phyloP scores from a whole-genome alignment of 1,140 invertebrate genomes.

The Platyscapa corneri region DNA sequence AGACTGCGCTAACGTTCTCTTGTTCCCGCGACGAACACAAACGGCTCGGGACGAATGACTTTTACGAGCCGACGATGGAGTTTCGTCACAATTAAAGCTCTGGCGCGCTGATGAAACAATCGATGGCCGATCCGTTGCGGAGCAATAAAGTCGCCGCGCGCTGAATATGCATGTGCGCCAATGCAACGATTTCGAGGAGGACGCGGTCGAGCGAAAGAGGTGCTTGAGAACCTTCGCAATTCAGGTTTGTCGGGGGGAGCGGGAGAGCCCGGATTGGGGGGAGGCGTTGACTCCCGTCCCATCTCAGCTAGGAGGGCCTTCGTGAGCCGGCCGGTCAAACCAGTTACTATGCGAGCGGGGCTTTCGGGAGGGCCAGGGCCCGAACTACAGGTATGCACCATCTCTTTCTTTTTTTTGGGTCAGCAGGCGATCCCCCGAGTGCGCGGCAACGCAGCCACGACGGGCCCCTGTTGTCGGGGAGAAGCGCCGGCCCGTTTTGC shows the following conservation, averaged over 20 bases:
- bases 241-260: slow-evolving; percentile 67
- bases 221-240: slow-evolving; percentile 71
- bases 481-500: background rate
- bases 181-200: background rate
- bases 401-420: background rate
- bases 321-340: slow-evolving; percentile 21
- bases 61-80: background rate
- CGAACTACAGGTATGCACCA: background rate
- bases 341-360: slow-evolving; percentile 51
- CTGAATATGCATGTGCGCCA: background rate
- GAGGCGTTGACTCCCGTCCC: background rate
- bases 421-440: background rate
- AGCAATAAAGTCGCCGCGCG: too few species aligned
- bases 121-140: background rate
- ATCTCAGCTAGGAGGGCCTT: background rate
- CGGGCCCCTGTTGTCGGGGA: background rate
- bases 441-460: background rate
- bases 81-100: background rate
- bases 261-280: too few species aligned
- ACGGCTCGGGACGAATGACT: background rate
- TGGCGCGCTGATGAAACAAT: background rate
- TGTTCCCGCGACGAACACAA: background rate
- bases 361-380: slow-evolving; percentile 1
- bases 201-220: slow-evolving; percentile 15
- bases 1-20: too few species aligned